Percentiles rank a stretch among this genome's conserved stretches.
Evolutionary conservation across 1,140 invertebrate genomes (phyloP).

Genomic region (Orius insidiosus): DNA sequence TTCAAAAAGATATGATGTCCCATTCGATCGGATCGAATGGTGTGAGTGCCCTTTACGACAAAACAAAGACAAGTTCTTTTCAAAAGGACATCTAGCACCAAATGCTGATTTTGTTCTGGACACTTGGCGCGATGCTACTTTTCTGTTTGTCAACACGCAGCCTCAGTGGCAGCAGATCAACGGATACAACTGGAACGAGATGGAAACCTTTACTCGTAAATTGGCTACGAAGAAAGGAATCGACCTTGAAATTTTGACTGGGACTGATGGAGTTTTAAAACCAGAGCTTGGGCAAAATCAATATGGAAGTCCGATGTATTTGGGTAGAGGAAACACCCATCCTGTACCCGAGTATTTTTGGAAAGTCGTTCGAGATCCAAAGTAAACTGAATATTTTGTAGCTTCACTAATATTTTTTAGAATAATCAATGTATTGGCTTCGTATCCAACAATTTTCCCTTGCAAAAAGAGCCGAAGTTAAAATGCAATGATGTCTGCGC

Average conservation of each 20-base stretch:
- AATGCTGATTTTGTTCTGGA: constrained; percentile 31
- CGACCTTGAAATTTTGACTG: no score
- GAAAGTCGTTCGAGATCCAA: no score
- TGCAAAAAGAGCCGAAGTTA: constrained; percentile 3
- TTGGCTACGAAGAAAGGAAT: constrained; percentile 5
- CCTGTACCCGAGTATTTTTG: no score
- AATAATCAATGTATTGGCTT: constrained; percentile 15
- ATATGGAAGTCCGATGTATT: no score
- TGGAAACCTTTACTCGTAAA: constrained; percentile 15
- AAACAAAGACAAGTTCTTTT: constrained; percentile 9
- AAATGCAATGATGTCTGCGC: constrained; percentile 16
- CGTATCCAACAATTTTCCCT: constrained; percentile 17
- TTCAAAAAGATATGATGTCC: background rate
- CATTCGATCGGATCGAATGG: background rate
- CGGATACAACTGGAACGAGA: constrained; percentile 32
- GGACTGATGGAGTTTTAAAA: no score
- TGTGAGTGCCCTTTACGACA: no score
- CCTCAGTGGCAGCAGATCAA: constrained; percentile 41
- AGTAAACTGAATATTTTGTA: no score
- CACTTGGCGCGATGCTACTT: constrained; percentile 26
- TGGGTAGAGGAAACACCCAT: no score
- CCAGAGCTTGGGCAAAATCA: no score
- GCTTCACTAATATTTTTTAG: no score
- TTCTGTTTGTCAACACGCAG: constrained; percentile 34
- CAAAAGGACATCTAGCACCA: constrained; percentile 28